Percentiles rank a stretch among this genome's conserved stretches.
phyloP scores from a whole-genome alignment of 2,797 vertebrate species.

The Platyrinchus mystaceus region DNA sequence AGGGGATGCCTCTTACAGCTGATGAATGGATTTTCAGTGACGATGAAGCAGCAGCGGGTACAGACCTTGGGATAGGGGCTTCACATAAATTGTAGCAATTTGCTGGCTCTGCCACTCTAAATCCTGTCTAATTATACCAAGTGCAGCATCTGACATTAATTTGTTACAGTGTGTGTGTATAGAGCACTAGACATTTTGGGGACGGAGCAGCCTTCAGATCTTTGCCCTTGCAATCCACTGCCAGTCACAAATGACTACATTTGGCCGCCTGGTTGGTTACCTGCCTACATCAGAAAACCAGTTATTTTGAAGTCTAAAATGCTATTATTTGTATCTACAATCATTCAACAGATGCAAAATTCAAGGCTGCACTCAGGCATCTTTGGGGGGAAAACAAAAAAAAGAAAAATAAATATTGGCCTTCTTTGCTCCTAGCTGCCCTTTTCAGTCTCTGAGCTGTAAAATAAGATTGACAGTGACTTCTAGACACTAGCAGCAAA shows the following conservation, averaged over 20 bases:
- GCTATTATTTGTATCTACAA: background rate
- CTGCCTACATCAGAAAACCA: background rate
- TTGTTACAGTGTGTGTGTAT: background rate
- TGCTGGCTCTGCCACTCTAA: conserved; percentile 34
- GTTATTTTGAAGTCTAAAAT: background rate
- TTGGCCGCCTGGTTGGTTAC: background rate
- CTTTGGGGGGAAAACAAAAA: accelerated
- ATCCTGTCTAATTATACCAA: conserved; percentile 41
- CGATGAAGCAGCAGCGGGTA: background rate
- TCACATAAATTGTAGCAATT: background rate
- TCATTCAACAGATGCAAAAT: background rate
- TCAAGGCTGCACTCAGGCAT: background rate
- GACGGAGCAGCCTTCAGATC: conserved; percentile 14
- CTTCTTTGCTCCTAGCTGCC: background rate
- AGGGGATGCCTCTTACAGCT: background rate
- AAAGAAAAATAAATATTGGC: background rate
- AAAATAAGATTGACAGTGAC: conserved; percentile 30
- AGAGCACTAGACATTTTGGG: conserved; percentile 33
- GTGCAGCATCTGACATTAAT: conserved; percentile 45
- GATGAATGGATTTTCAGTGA: background rate
- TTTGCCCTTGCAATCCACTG: background rate
- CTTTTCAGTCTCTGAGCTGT: conserved; percentile 40
- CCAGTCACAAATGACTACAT: background rate
- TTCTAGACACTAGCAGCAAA: background rate
- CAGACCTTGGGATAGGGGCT: background rate